Base-by-base conservation (phyloP, 2,113 vertebrate genomes). In the Caracal caracal region DNA sequence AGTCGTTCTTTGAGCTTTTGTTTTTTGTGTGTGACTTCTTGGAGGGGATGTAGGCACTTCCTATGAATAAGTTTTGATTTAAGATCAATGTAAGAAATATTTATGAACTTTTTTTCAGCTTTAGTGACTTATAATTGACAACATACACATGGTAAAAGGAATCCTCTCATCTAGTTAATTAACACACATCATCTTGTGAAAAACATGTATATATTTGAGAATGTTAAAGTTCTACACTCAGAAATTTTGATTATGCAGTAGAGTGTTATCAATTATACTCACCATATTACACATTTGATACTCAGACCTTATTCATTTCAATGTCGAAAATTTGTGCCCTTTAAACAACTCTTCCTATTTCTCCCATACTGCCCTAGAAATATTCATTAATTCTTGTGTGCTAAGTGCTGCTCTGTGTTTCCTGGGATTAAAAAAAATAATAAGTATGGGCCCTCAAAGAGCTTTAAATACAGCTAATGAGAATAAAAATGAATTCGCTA, bases 1-100 rank as follows among this genome's bases (percentile, higher is more conserved):
- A n/a, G n/a, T 40, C 10, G 11, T 53, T 68, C 40, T 95, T 79
- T 79, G 19, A 87, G 11, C 61, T 68, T 93, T 83, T 85, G 30
- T 10, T 94, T 86, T 61, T 26, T 22, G 17, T 49, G 12, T 43
- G 0, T 66, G 8, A 5, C 2, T n/a, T 83, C 47, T 40, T 12
- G 3, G 83, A 76, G 7, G 24, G 22, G 24, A 49, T 76, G 10
- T 76, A 19, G 26, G 49, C 4, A 68, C 24, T 76, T 95, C 37
- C 94, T 79, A 78, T 37, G 73, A 40, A 86, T 71, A 80, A 53
- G 11, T 79, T 96, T 83, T 88, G 61, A 95, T 82, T 83, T 87
- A 51, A 94, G 93, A 80, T 83, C 49, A 79, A 20, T 49, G 12
- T 75, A 70, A 82, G 51, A 49, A 80, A 61, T 61, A 76, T 13